These are phyloP conservation scores for Heliconius aoede DNA, from an alignment of 2,888 invertebrate genomes.

Conservation along the genomic window DNA sequence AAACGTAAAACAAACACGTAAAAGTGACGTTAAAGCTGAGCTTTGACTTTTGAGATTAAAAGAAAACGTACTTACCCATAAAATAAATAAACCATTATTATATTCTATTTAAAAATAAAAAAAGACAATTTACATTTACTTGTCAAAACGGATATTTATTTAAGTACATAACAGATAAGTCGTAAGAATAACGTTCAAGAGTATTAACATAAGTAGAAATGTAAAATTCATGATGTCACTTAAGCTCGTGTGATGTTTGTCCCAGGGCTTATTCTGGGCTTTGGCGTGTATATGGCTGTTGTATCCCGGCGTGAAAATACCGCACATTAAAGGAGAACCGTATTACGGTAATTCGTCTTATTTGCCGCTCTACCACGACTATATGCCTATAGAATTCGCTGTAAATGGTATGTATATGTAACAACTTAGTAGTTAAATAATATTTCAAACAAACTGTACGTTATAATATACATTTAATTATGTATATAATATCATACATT, in stretches of 20 bases:
- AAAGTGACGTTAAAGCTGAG: too few relatives aligned
- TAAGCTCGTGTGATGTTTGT: slow-evolving; percentile 26
- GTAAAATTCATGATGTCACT: slow-evolving; percentile 26
- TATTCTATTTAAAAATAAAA: not conserved
- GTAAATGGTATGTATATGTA: slow-evolving; percentile 83
- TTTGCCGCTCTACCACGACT: slow-evolving; percentile 87
- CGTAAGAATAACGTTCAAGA: not conserved
- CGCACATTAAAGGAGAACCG: slow-evolving; percentile 87
- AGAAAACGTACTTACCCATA: not conserved
- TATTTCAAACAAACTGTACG: too few relatives aligned
- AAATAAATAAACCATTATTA: not conserved
- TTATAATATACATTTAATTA: too few relatives aligned
- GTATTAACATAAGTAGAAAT: slow-evolving; percentile 12
- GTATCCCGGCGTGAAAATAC: slow-evolving; percentile 87
- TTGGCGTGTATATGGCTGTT: slow-evolving; percentile 88
- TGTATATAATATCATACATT: too few relatives aligned
- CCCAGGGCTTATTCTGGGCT: slow-evolving; percentile 89
- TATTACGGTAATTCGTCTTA: slow-evolving; percentile 86
- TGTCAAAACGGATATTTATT: not conserved
- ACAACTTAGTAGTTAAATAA: too few relatives aligned
- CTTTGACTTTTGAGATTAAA: not conserved
- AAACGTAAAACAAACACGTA: too few relatives aligned
- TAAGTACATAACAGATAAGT: not conserved
- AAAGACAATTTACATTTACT: not conserved
- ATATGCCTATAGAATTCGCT: slow-evolving; percentile 90